These are phyloP conservation scores for Drosophila seclusa DNA, from an alignment of 2,888 invertebrate species.

Conservation along the genomic window DNA sequence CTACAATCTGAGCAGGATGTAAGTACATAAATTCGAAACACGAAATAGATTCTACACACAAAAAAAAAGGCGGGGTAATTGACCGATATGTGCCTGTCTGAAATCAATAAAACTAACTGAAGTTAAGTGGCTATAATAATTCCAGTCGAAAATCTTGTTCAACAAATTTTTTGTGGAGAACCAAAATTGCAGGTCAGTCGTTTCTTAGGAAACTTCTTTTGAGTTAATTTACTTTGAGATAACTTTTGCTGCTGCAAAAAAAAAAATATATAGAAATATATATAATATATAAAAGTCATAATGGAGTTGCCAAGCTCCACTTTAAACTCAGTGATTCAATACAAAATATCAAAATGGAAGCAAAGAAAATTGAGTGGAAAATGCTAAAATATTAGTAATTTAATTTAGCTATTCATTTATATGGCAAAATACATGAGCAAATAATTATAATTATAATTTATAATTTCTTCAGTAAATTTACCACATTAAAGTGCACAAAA, in stretches of 20 bases:
- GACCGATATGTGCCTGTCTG: accelerated
- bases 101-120: background rate
- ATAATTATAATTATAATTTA: background rate
- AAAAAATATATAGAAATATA: background rate
- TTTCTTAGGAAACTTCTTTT: background rate
- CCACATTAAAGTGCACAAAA: background rate
- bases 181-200: background rate
- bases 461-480: background rate
- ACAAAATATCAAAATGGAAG: background rate
- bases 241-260: background rate
- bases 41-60: background rate
- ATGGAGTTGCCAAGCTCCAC: background rate
- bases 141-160: background rate
- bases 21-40: constrained; percentile 35
- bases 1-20: constrained; percentile 66
- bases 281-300: background rate
- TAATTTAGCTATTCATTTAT: background rate
- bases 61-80: too few relatives aligned
- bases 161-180: background rate
- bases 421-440: background rate
- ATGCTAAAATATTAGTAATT: background rate
- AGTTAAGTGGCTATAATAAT: background rate
- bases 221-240: accelerated
- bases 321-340: background rate
- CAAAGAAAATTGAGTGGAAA: background rate